Evolutionary conservation across 2,113 vertebrate genomes (phyloP).

Genomic region (Scophthalmus maximus): DNA sequence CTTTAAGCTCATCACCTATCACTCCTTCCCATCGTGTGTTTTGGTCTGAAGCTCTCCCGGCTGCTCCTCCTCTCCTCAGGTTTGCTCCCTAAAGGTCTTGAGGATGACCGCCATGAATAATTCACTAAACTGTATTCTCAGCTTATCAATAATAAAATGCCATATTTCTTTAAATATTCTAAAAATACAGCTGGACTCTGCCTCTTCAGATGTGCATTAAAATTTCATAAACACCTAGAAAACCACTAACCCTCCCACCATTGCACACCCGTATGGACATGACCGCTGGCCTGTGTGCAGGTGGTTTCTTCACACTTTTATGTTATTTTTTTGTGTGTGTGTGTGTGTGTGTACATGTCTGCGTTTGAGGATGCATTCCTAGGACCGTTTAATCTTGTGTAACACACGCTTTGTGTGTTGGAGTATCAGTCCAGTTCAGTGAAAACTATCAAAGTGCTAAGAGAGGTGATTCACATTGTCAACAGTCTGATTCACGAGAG

Average conservation of each 20-base stretch:
- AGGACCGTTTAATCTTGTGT: background rate
- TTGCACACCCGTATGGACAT: constrained; percentile 48
- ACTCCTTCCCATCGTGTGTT: constrained; percentile 24
- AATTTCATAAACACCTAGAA: constrained; percentile 75
- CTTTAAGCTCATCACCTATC: constrained; percentile 25
- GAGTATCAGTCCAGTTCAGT: constrained; percentile 31
- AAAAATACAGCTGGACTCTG: constrained; percentile 81
- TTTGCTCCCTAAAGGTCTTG: constrained; percentile 64
- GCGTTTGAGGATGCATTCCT: constrained; percentile 1
- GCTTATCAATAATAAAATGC: constrained; percentile 84
- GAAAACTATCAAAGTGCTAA: constrained; percentile 37
- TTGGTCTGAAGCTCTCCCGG: constrained; percentile 35
- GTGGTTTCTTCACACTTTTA: constrained; percentile 46
- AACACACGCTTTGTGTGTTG: constrained; percentile 12
- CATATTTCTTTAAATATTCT: constrained; percentile 83
- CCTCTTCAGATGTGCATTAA: constrained; percentile 68
- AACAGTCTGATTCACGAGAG: constrained; percentile 53
- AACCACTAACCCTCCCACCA: constrained; percentile 60
- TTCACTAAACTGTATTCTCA: constrained; percentile 82
- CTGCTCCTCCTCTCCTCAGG: constrained; percentile 53
- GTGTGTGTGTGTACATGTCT: constrained; percentile 5
- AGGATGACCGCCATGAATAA: constrained; percentile 77
- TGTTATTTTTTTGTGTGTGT: constrained; percentile 20
- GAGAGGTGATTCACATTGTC: constrained; percentile 48
- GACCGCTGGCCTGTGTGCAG: constrained; percentile 29